These are phyloP conservation scores for Ophioninae sp. DNA, from an alignment of 2,888 invertebrate genomes.

Conservation along the genomic window DNA sequence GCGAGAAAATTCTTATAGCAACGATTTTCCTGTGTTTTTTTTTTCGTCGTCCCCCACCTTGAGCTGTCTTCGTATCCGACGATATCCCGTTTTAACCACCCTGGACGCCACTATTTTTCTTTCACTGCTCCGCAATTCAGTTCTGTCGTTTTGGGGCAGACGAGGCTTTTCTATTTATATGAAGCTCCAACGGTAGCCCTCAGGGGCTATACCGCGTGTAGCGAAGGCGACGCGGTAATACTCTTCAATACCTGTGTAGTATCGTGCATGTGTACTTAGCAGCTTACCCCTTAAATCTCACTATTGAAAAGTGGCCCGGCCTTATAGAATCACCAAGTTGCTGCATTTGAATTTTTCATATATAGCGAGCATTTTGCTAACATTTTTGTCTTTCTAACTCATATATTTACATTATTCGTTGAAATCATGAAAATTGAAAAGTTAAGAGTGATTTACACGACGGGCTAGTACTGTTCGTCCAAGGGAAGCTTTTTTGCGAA, in stretches of 20 bases:
- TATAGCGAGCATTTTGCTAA: too few species aligned
- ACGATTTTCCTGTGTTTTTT: slow-evolving; percentile 63
- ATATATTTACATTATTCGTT: too few species aligned
- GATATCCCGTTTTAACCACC: slow-evolving; percentile 27
- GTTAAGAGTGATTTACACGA: too few species aligned
- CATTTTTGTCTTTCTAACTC: too few species aligned
- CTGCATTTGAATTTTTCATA: too few species aligned
- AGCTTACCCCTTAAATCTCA: neutral
- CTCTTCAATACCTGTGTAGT: slow-evolving; percentile 3
- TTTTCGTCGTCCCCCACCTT: slow-evolving; percentile 51
- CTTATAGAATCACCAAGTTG: too few species aligned
- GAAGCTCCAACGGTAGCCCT: slow-evolving; percentile 46
- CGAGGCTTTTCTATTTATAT: slow-evolving; percentile 31
- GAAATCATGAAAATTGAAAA: too few species aligned
- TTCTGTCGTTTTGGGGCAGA: slow-evolving; percentile 6
- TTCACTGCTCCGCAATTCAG: slow-evolving; percentile 30
- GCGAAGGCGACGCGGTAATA: slow-evolving; percentile 37
- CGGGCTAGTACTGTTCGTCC: too few species aligned
- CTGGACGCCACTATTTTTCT: slow-evolving; percentile 36
- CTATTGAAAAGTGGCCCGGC: neutral
- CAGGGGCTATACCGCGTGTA: slow-evolving; percentile 30
- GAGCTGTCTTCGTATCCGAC: slow-evolving; percentile 29
- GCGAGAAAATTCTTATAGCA: slow-evolving; percentile 62
- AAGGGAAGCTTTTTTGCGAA: too few species aligned
- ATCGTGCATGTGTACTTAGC: neutral